Evolutionary conservation across 2,888 invertebrate species (phyloP).

Genomic region (Kuschelorhynchus macadamiae): DNA sequence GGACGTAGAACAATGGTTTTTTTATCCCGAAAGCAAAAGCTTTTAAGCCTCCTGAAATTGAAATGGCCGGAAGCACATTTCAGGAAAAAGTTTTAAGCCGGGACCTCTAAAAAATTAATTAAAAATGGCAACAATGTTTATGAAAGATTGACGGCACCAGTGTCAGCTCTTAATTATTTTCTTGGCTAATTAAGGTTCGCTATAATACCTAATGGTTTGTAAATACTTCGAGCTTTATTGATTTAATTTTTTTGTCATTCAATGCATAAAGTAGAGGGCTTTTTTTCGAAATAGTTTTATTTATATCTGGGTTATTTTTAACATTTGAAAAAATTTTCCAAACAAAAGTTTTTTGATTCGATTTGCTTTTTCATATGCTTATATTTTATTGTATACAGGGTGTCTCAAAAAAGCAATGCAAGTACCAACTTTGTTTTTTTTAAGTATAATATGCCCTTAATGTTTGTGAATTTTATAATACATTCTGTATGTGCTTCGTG

Average conservation of each 20-base stretch:
- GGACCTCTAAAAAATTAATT: constrained; percentile 19
- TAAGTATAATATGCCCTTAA: too few relatives aligned
- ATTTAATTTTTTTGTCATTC: neutral
- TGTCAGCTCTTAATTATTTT: neutral
- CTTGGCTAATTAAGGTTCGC: neutral
- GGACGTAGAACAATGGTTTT: constrained; percentile 4
- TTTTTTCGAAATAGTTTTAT: too few relatives aligned
- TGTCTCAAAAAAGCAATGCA: too few relatives aligned
- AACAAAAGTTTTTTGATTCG: too few relatives aligned
- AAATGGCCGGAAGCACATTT: constrained; percentile 11
- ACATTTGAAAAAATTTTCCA: too few relatives aligned
- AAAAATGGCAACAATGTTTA: constrained; percentile 10
- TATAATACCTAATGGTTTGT: neutral
- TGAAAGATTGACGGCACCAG: constrained; percentile 2
- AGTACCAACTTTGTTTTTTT: too few relatives aligned
- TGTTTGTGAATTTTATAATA: too few relatives aligned
- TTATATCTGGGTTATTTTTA: too few relatives aligned
- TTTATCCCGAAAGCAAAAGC: constrained; percentile 20
- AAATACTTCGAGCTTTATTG: neutral
- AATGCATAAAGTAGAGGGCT: too few relatives aligned
- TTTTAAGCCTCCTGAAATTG: constrained; percentile 27
- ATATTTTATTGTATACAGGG: too few relatives aligned
- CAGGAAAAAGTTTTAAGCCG: constrained; percentile 13
- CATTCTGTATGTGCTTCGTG: too few relatives aligned
- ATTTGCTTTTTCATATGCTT: too few relatives aligned